phyloP scores from a whole-genome alignment of 1,140 invertebrate species.

The Lordiphosa stackelbergi region DNA sequence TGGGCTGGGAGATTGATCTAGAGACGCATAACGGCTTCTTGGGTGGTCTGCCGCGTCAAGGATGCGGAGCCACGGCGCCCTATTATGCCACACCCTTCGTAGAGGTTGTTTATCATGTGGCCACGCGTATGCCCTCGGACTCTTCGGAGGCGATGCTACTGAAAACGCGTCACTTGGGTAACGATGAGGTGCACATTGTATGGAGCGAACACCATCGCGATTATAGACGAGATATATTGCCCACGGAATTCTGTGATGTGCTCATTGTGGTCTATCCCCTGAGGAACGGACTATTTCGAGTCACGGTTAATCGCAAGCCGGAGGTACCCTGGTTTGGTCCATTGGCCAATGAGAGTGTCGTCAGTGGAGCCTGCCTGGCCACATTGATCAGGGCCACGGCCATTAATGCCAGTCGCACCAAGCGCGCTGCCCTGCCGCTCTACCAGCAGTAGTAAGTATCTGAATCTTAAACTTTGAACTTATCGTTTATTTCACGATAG shows the following conservation, averaged over 20 bases:
- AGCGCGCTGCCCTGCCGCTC: slow-evolving; percentile 90
- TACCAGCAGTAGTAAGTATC: slow-evolving; percentile 93
- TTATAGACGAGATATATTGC: slow-evolving; percentile 97
- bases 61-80: slow-evolving; percentile 94
- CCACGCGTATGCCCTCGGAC: slow-evolving; percentile 96
- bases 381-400: slow-evolving; percentile 94
- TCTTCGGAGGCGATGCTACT: slow-evolving; percentile 91
- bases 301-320: slow-evolving; percentile 90
- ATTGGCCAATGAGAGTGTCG: slow-evolving; percentile 95
- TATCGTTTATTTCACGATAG: no score
- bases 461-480: no score
- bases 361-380: slow-evolving; percentile 89
- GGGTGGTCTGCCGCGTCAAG: slow-evolving; percentile 94
- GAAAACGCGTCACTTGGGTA: slow-evolving; percentile 97
- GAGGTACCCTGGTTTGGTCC: slow-evolving; percentile 97
- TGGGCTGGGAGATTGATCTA: slow-evolving; percentile 98
- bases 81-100: slow-evolving; percentile 96
- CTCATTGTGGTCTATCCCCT: slow-evolving; percentile 98
- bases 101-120: slow-evolving; percentile 96
- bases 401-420: slow-evolving; percentile 93
- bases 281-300: slow-evolving; percentile 87
- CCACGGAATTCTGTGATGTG: slow-evolving; percentile 99
- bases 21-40: slow-evolving; percentile 97
- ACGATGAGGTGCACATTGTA: slow-evolving; percentile 99
- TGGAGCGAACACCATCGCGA: slow-evolving; percentile 98